phyloP scores from a whole-genome alignment of 2,888 invertebrate species.

The Hydrotaea diabolus region DNA sequence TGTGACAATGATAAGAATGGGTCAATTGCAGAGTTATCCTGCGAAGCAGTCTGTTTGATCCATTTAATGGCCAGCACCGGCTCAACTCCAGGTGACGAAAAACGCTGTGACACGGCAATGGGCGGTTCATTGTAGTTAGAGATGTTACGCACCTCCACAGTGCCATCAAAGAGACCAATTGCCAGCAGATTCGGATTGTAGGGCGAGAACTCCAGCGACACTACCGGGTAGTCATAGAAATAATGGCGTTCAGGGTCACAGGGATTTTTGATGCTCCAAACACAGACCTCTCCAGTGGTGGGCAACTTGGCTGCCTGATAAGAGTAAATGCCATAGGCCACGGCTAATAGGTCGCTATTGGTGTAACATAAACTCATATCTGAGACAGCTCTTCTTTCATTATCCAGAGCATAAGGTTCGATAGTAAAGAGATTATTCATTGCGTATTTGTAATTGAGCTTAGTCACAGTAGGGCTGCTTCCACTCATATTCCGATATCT shows the following conservation, averaged over 20 bases:
- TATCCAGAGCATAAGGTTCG: slow-evolving; percentile 80
- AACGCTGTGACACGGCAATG: slow-evolving; percentile 83
- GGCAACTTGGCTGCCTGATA: slow-evolving; percentile 82
- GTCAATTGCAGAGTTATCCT: slow-evolving; percentile 81
- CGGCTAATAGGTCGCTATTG: slow-evolving; percentile 87
- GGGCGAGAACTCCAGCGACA: slow-evolving; percentile 86
- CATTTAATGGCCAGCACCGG: slow-evolving; percentile 87
- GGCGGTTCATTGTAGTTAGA: slow-evolving; percentile 81
- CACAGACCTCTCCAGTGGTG: slow-evolving; percentile 84
- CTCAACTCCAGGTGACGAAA: slow-evolving; percentile 84
- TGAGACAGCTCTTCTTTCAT: slow-evolving; percentile 81
- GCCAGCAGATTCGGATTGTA: slow-evolving; percentile 87
- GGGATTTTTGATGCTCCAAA: slow-evolving; percentile 92
- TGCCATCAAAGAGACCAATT: slow-evolving; percentile 88
- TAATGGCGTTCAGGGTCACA: slow-evolving; percentile 87
- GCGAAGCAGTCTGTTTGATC: slow-evolving; percentile 79
- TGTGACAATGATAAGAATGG: slow-evolving; percentile 84
- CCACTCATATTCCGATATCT: slow-evolving; percentile 85
- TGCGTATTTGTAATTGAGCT: slow-evolving; percentile 85
- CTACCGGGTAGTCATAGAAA: slow-evolving; percentile 84
- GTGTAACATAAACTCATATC: slow-evolving; percentile 85
- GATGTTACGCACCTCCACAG: slow-evolving; percentile 87
- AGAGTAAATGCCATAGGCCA: slow-evolving; percentile 87
- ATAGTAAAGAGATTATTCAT: slow-evolving; percentile 86
- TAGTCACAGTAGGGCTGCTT: slow-evolving; percentile 83